A percentile compares a stretch with the other conserved stretches of the same genome.
Conservation (phyloP, 2,113 vertebrate genomes). For the Sturnira hondurensis region DNA sequence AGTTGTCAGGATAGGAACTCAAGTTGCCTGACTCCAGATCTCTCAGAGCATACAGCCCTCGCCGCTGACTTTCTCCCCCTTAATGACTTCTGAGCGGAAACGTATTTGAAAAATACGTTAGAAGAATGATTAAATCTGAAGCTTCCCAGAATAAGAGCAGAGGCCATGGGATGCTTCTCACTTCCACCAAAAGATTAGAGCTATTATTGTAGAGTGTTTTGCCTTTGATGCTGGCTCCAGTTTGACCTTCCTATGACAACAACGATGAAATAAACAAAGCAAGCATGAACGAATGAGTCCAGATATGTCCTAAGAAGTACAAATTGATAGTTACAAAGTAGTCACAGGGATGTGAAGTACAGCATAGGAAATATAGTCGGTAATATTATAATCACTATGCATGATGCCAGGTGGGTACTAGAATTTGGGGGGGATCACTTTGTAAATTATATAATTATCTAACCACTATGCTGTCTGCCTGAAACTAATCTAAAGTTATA, state of each 20-base stretch:
- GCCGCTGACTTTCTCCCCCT: not conserved
- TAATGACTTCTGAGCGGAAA: not conserved
- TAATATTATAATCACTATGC: not conserved
- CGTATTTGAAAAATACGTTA: not conserved
- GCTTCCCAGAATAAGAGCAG: not conserved
- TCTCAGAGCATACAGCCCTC: not conserved
- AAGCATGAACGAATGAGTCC: not conserved
- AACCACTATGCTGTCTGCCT: too few relatives aligned
- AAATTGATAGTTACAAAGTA: not conserved
- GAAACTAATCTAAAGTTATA: not conserved
- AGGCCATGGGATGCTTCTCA: not conserved
- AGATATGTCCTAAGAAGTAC: not conserved
- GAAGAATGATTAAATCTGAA: not conserved
- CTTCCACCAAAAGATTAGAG: not conserved
- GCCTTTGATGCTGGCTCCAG: not conserved
- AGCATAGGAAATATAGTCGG: too few relatives aligned
- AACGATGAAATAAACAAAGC: not conserved
- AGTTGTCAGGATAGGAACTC: not conserved
- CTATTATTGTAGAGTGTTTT: fast-evolving
- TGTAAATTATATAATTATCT: not conserved
- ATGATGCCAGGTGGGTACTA: not conserved
- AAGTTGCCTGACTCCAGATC: not conserved
- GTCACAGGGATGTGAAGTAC: not conserved
- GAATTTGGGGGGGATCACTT: not conserved
- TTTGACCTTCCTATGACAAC: not conserved